A percentile compares a stretch with the other conserved stretches of the same genome.
Conservation (phyloP, 2,113 vertebrate species). For the Chelonoidis abingdonii region DNA sequence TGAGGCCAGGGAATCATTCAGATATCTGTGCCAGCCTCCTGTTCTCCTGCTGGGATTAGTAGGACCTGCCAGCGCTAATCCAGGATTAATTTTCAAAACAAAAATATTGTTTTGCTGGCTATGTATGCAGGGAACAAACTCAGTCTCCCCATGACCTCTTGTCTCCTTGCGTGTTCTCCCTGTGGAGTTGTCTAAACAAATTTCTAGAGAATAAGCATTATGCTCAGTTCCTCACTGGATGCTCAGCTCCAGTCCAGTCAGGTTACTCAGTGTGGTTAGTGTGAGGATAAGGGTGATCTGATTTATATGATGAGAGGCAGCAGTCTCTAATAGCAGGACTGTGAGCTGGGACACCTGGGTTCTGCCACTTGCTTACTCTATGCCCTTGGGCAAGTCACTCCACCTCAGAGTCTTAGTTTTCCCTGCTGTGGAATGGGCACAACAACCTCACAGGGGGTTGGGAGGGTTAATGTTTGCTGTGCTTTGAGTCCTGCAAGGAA, state of each 20-base stretch:
- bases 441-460: background rate
- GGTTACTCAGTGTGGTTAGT: background rate
- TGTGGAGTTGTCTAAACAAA: background rate
- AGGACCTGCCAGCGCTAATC: background rate
- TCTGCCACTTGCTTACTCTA: background rate
- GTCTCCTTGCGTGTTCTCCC: background rate
- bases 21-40: background rate
- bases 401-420: background rate
- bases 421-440: background rate
- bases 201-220: background rate
- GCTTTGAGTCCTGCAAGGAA: background rate
- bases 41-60: background rate
- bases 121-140: background rate
- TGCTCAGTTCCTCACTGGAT: background rate
- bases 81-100: background rate
- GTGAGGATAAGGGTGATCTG: background rate
- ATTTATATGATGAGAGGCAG: background rate
- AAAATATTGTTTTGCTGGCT: background rate
- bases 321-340: background rate
- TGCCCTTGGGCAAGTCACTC: background rate
- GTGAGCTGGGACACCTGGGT: background rate
- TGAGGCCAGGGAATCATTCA: background rate
- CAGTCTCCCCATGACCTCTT: background rate
- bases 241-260: background rate
- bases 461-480: background rate